Evolutionary conservation across 2,888 invertebrate species (phyloP), one percentile per base, ranked within the genome.

Genomic region (Chalcis sispes): DNA sequence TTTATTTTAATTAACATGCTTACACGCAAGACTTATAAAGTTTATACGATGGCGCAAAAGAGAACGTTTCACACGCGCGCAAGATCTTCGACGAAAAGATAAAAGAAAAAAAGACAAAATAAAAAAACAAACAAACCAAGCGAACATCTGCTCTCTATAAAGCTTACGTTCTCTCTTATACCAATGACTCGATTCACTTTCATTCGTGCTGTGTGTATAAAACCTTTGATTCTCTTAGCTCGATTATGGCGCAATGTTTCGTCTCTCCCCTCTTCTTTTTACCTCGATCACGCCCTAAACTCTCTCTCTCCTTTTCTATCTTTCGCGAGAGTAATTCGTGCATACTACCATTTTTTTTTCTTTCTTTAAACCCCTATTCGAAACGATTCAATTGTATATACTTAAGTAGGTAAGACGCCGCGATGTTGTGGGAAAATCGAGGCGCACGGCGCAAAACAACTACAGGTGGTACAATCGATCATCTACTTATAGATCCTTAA

Each of bases 151-250:
- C 65, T 64, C 70, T 50, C 58, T 50, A 70, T 50, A 70, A 59
- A 75, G 50, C 70, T 61, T 61, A 75, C 75, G 8, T 75, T 75
- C 52, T 67, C 61, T 13, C 46, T 27, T 62, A 71, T 67, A 71
- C 77, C 67, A 77, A 59, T 48, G 62, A 81, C 79, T 83, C 84
- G 79, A 77, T 80, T 81, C 77, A 86, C 86, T 86, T 86, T 86
- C 86, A 85, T 84, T 83, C 78, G 72, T 77, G n/a, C n/a, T n/a
- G n/a, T n/a, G n/a, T n/a, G n/a, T n/a, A n/a, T n/a, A n/a, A 82
- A 83, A 85, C 84, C 85, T 85, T 86, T 84, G 81, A 79, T 77
- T 80, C 80, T 2, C 77, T 70, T 78, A n/a, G n/a, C 40, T 67
- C 18, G 25, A 23, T 36, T 1, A 32, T 81, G 78, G 80, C 80